phyloP scores from a whole-genome alignment of 2,113 vertebrate genomes.

The Pampusana beccarii region DNA sequence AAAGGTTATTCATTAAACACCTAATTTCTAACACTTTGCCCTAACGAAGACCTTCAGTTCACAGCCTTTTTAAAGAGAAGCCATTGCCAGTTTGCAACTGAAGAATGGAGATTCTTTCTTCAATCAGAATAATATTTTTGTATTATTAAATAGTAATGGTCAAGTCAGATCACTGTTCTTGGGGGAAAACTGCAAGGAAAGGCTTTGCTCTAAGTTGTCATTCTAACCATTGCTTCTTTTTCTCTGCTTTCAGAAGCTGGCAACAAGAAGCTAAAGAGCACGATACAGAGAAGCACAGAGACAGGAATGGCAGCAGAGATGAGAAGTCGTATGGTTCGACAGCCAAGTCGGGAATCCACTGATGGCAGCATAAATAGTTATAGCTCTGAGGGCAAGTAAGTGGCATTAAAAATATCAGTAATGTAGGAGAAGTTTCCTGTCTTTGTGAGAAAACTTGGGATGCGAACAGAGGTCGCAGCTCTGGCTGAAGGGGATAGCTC shows the following conservation, averaged over 20 bases:
- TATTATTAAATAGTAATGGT: not conserved
- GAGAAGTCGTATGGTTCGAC: constrained; percentile 91
- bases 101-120: not conserved
- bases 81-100: not conserved
- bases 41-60: not conserved
- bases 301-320: constrained; percentile 97
- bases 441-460: not conserved
- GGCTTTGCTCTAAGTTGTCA: not conserved
- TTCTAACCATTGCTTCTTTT: not conserved
- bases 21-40: not conserved
- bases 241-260: constrained; percentile 82
- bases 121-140: not conserved
- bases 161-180: not conserved
- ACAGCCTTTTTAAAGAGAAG: not conserved
- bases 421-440: not conserved
- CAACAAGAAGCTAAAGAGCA: constrained; percentile 92
- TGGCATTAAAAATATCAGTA: constrained; percentile 15
- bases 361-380: constrained; percentile 97
- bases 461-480: not conserved
- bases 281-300: constrained; percentile 96
- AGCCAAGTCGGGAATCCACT: constrained; percentile 96
- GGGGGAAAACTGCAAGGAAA: not conserved
- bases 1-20: not conserved
- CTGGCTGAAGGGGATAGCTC: not conserved
- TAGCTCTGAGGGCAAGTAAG: constrained; percentile 97